Evolutionary conservation across 2,113 vertebrate species (phyloP), one percentile per base, ranked within the genome.

Genomic region (Prunella himalayana): DNA sequence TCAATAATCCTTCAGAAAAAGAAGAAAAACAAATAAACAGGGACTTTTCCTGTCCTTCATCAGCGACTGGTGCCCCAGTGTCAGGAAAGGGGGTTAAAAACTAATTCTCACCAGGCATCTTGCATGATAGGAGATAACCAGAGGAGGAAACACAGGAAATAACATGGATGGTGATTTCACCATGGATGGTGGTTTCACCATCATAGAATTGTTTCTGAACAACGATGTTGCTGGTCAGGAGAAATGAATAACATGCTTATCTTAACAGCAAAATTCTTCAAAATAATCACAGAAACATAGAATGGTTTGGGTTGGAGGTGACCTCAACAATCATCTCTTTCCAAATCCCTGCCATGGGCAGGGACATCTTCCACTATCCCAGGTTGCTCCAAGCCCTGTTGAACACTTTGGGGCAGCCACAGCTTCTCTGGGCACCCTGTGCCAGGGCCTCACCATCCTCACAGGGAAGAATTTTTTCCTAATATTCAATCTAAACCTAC

Each of bases 231-330:
- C 13, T 24, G 3, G 3, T 65, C 2, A 5, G 30, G 30, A 70
- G 17, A 35, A 5, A 2, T 28, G 1, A 70, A 31, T 39, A 39
- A 35, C 39, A 15, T 19, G 15, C 3, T 6, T 30, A 11, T 0
- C 39, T 91, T 53, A 85, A 82, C 17, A 68, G 23, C 9, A n/a
- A 15, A 35, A 33, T 9, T 76, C 22, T 86, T 92, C 31, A 68
- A 71, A 82, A 60, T 65, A 44, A 39, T 21, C 11, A 41, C 1
- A 61, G 70, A 49, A 54, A 13, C 10, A 25, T 0, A 22, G n/a
- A 75, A 68, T 30, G 11, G 20, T 18, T 59, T 53, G 15, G 23
- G 20, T 18, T 60, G 61, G 39, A 76, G 28, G n/a, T 8, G 30
- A 61, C 47, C 20, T 54, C 14, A 69, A 47, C 47, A 17, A 33